Percentiles rank a stretch among this genome's conserved stretches.
phyloP scores from a whole-genome alignment of 2,888 invertebrate genomes.

The Sinopyrophorus schimmeli region DNA sequence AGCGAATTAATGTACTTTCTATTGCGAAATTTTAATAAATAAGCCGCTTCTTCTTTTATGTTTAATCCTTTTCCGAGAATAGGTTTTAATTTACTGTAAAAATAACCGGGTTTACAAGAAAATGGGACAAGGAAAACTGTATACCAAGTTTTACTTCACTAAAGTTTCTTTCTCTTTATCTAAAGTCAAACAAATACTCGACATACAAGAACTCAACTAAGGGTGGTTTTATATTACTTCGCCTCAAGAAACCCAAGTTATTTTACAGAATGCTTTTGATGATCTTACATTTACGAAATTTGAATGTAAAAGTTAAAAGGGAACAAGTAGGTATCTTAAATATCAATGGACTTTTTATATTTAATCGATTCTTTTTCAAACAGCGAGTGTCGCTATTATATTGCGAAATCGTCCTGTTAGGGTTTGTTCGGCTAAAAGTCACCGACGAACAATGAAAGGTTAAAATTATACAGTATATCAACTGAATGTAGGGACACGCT shows the following conservation, averaged over 20 bases:
- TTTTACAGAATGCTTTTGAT: conserved; percentile 29
- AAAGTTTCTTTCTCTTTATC: conserved; percentile 28
- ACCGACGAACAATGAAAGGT: conserved; percentile 20
- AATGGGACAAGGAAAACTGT: conserved; percentile 10
- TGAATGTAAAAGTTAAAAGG: too few relatives aligned
- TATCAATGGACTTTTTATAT: too few relatives aligned
- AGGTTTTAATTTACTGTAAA: conserved; percentile 12
- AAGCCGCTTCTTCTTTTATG: background rate
- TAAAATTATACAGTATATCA: conserved; percentile 25
- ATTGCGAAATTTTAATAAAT: conserved; percentile 10
- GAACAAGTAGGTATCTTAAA: too few relatives aligned
- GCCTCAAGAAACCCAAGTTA: conserved; percentile 30
- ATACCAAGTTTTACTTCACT: conserved; percentile 1
- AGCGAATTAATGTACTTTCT: conserved; percentile 9
- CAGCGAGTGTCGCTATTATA: conserved; percentile 5
- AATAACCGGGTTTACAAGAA: conserved; percentile 10
- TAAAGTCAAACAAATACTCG: conserved; percentile 31
- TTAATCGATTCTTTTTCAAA: too few relatives aligned
- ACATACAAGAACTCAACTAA: conserved; percentile 27
- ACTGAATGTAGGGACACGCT: conserved; percentile 13
- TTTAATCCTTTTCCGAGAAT: conserved; percentile 10
- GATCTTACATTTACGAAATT: conserved; percentile 10
- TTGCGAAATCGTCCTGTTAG: conserved; percentile 3
- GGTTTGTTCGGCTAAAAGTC: conserved; percentile 13
- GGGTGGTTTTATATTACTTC: conserved; percentile 33